Percentiles rank a stretch among this genome's conserved stretches.
Evolutionary conservation across 2,797 vertebrate genomes (phyloP).

Genomic region (Oreonectes daqikongensis): DNA sequence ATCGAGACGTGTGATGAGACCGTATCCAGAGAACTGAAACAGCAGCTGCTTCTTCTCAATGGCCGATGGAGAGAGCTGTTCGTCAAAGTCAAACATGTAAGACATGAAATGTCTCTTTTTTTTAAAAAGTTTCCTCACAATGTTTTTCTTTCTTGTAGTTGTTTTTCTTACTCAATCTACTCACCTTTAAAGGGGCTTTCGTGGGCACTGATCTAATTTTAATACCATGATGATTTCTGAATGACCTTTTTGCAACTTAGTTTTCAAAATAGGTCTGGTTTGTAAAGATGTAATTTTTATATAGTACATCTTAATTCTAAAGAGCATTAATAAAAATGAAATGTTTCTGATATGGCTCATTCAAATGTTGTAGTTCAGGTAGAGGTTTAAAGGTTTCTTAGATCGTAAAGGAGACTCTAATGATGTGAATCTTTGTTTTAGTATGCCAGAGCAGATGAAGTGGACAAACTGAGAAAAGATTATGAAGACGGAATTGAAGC

Average conservation of each 20-base stretch:
- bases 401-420: background rate
- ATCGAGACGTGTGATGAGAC: constrained; percentile 97
- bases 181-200: background rate
- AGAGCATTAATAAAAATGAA: too few species aligned
- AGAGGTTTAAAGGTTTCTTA: background rate
- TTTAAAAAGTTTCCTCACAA: too few species aligned
- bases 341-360: too few species aligned
- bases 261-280: background rate
- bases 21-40: constrained; percentile 94
- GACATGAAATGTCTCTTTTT: background rate
- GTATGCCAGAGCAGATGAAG: constrained; percentile 94
- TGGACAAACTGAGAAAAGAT: constrained; percentile 90
- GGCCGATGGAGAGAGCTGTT: constrained; percentile 97
- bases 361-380: background rate
- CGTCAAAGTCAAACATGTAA: constrained; percentile 96
- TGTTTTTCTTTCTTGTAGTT: background rate
- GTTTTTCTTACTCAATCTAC: background rate
- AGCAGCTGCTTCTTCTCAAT: constrained; percentile 92
- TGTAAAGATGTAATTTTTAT: too few species aligned
- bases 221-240: background rate
- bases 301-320: too few species aligned
- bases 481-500: constrained; percentile 84
- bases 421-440: constrained; percentile 56
- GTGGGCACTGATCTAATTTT: background rate
- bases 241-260: background rate